Conservation (phyloP, 2,113 vertebrate species). For the Phaetusa simplex region DNA sequence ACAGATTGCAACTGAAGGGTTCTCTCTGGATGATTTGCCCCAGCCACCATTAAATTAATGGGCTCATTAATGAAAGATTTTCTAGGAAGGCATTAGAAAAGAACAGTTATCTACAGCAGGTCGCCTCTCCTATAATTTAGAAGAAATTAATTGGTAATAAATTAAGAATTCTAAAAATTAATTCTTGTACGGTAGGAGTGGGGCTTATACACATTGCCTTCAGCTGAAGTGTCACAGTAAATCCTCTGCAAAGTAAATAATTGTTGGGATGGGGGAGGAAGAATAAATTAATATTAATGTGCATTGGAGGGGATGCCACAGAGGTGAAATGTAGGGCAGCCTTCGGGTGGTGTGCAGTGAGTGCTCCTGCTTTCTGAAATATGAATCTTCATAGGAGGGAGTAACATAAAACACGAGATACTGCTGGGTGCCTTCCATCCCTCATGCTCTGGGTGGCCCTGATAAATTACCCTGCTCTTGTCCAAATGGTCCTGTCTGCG, state of each 20-base stretch:
- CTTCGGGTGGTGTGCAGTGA: neutral
- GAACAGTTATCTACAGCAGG: conserved; percentile 46
- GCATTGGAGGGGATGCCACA: neutral
- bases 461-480: neutral
- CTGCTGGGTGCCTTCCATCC: neutral
- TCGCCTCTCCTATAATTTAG: conserved; percentile 55
- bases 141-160: conserved; percentile 69
- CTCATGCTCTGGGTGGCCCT: neutral
- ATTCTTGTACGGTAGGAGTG: conserved; percentile 29
- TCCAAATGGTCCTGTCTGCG: neutral
- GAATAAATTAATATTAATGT: conserved; percentile 33
- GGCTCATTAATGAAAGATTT: conserved; percentile 55
- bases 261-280: conserved; percentile 2
- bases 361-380: neutral
- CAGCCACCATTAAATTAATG: conserved; percentile 55
- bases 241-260: conserved; percentile 55
- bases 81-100: conserved; percentile 59
- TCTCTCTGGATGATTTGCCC: conserved; percentile 62
- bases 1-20: conserved; percentile 53
- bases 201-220: neutral
- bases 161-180: conserved; percentile 66
- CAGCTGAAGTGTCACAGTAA: conserved; percentile 41
- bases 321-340: conserved; percentile 51
- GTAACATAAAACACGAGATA: neutral
- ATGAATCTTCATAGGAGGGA: neutral